These are phyloP conservation scores for Cydia fagiglandana DNA, from an alignment of 1,140 invertebrate species.

Conservation along the genomic window DNA sequence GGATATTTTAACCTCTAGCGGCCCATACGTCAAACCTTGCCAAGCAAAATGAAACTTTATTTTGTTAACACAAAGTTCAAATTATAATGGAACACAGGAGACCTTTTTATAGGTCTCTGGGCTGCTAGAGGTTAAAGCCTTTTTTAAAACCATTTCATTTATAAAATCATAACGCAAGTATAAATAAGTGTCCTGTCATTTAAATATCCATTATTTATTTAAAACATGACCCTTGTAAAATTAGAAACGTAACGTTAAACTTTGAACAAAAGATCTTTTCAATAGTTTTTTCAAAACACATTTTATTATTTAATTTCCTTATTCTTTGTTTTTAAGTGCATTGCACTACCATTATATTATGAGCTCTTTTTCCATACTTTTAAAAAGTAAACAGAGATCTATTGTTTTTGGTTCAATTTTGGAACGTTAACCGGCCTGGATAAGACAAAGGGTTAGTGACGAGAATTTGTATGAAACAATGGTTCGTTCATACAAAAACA, in stretches of 20 bases:
- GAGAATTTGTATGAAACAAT: constrained; percentile 10
- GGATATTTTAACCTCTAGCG: no score
- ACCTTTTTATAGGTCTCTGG: no score
- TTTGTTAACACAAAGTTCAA: no score
- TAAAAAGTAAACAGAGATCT: background rate
- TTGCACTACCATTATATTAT: background rate
- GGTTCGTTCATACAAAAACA: constrained; percentile 6
- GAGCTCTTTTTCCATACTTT: background rate
- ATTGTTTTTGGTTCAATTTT: background rate
- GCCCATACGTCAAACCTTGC: no score
- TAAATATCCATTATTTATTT: no score
- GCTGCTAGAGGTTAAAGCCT: no score
- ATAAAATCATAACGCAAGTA: no score
- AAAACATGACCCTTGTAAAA: no score
- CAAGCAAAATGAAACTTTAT: no score
- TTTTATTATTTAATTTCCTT: constrained; percentile 5
- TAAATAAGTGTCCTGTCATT: no score
- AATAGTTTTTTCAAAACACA: background rate
- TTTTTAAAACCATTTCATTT: no score
- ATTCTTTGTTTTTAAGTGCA: background rate
- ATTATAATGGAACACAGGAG: no score
- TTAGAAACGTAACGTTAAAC: background rate
- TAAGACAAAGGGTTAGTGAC: constrained; percentile 10
- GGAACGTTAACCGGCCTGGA: constrained; percentile 5
- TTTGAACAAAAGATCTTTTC: constrained; percentile 1